phyloP scores from a whole-genome alignment of 2,888 invertebrate species.

The Pheosia tremula region DNA sequence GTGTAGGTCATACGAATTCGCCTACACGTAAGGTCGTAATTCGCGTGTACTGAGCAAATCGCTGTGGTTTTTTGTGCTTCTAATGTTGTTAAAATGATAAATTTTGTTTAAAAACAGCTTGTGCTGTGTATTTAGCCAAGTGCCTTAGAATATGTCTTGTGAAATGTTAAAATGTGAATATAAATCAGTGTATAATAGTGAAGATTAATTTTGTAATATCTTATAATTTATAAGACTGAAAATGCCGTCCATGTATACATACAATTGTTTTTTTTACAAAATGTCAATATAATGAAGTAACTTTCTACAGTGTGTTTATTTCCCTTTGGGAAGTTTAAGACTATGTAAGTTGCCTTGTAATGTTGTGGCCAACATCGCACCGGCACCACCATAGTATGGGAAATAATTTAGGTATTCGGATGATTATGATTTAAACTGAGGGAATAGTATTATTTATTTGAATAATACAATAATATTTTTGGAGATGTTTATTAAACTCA shows the following conservation, averaged over 20 bases:
- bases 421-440: too few relatives aligned
- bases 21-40: too few relatives aligned
- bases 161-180: not conserved
- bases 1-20: too few relatives aligned
- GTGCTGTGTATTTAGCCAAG: too few relatives aligned
- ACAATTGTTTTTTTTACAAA: constrained; percentile 19
- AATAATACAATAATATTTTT: not conserved
- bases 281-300: constrained; percentile 9
- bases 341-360: too few relatives aligned
- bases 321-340: not conserved
- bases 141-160: not conserved
- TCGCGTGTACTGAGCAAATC: too few relatives aligned
- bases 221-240: constrained; percentile 39
- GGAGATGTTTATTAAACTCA: not conserved
- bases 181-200: not conserved
- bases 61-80: too few relatives aligned
- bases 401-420: not conserved
- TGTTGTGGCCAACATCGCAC: too few relatives aligned
- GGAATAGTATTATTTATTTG: too few relatives aligned
- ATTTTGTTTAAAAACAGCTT: too few relatives aligned
- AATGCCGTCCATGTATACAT: constrained; percentile 34
- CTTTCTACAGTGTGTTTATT: constrained; percentile 17
- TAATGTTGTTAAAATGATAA: too few relatives aligned
- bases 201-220: not conserved
- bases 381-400: not conserved